Evolutionary conservation across 2,888 invertebrate genomes (phyloP), one percentile per base, ranked within the genome.

Genomic region (Bellardia pandia): DNA sequence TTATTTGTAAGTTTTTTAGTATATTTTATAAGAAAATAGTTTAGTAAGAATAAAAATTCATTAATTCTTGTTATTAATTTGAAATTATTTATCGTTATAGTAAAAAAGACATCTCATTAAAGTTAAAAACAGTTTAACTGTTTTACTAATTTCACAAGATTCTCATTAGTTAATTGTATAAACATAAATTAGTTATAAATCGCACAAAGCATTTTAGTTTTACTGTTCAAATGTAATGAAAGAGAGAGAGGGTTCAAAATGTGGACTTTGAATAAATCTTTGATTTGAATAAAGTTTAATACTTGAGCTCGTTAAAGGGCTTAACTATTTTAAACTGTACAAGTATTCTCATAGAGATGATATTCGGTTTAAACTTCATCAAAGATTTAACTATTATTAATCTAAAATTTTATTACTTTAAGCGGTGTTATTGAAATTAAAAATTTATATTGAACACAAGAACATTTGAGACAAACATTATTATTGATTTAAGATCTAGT

Each of bases 111-210:
- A 62, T 82, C 78, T 78, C 74, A 79, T 68, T 71, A 58, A 84
- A 53, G 76, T 37, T 40, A 56, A 3, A 77, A 3, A 77, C 75
- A 80, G 62, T 80, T 66, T 11, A 79, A 75, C 53, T 86, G 64
- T 77, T 72, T 77, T 72, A 60, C 23, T 23, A 60, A 62, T 82
- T 77, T 86, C 86, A 83, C 60, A 86, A 75, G 86, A 86, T 86
- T 78, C 86, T 86, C 83, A 86, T 86, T 75, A 75, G 83, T 75
- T 74, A 78, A 58, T 62, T 69, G 30, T 33, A 56, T 42, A 62
- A 56, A 69, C 33, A 3, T 48, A 48, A 64, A 68, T 23, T 72
- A 77, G 6, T 74, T 78, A 40, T 56, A 77, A 72, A 42, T 53
- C 56, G 68, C 72, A 81, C 60, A 86, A 75, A 78, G 60, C 16